Evolutionary conservation across 2,113 vertebrate genomes (phyloP), one percentile per base, ranked within the genome.

Genomic region (Tor tambroides): DNA sequence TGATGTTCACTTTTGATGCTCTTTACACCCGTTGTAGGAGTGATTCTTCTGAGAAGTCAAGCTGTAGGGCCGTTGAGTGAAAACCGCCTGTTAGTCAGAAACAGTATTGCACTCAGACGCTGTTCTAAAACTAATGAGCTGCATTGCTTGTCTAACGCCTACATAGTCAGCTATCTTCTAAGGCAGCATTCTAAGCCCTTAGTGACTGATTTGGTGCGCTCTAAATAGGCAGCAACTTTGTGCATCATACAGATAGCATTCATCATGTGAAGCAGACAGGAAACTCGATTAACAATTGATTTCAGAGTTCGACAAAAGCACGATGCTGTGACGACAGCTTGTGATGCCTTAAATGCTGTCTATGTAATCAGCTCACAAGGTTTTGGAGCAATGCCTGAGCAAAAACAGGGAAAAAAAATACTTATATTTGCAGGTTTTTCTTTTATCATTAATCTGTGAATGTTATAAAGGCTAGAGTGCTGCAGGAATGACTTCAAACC

Each of bases 121-220:
- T 81, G 59, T 65, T 81, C 35, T n/a, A 46, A 67, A 46, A 67
- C 41, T 32, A 30, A 61, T 35, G 63, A 78, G 75, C 72, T 65
- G 56, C 61, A 35, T 65, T 69, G 69, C 71, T 46, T 79, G 85
- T 81, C n/a, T 81, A 63, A 59, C 17, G 35, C 56, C 59, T 81
- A 81, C 23, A 63, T 65, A 65, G n/a, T n/a, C 21, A n/a, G 35
- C 69, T 72, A n/a, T 12, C 21, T 74, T 74, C 35, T 41, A 74
- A 74, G 35, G 69, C 56, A 80, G 35, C 56, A 26, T 5, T 11
- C 78, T 80, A 15, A n/a, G 19, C 54, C 19, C 51, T 79, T 32
- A 61, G 21, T 75, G 71, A n/a, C 71, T 75, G 38, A 43, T 43
- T 38, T 75, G 23, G 71, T n/a, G 38, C 0, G 6, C 51, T 54